Conservation (phyloP, 1,140 invertebrate species). For the Proctacanthus coquilletti region DNA sequence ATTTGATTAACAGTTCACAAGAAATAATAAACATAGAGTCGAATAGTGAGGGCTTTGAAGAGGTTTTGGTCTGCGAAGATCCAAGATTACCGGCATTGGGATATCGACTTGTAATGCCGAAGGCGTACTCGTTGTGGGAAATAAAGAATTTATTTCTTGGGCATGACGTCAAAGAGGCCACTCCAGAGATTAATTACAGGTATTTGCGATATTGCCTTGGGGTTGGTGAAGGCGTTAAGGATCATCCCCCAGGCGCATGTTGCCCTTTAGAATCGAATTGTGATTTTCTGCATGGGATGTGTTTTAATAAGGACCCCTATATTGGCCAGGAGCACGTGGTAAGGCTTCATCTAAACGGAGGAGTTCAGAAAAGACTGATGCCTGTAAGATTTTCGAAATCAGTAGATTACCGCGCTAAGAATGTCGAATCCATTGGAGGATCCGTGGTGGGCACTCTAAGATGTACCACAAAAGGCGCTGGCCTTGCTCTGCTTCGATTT, state of each 20-base stretch:
- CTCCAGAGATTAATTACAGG: conserved; percentile 34
- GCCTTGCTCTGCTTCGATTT: conserved; percentile 62
- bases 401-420: conserved; percentile 25
- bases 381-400: conserved; percentile 56
- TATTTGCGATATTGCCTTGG: conserved; percentile 65
- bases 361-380: conserved; percentile 88
- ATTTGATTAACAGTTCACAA: not conserved
- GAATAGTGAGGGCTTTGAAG: not conserved
- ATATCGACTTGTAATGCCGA: conserved; percentile 41
- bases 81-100: conserved; percentile 52
- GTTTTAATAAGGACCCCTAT: conserved; percentile 91
- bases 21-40: no score
- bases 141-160: conserved; percentile 22
- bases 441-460: conserved; percentile 56
- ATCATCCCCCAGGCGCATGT: conserved; percentile 63
- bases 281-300: conserved; percentile 87
- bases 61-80: conserved; percentile 47
- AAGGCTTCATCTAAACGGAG: conserved; percentile 87
- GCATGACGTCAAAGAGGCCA: conserved; percentile 9
- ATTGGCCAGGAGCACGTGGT: conserved; percentile 94
- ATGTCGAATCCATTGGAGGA: conserved; percentile 37
- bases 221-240: conserved; percentile 70
- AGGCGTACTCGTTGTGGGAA: conserved; percentile 15
- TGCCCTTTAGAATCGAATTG: conserved; percentile 90
- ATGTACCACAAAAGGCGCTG: conserved; percentile 43